Conservation (phyloP, 2,888 invertebrate species). For the Hoplodrina ambigua region DNA sequence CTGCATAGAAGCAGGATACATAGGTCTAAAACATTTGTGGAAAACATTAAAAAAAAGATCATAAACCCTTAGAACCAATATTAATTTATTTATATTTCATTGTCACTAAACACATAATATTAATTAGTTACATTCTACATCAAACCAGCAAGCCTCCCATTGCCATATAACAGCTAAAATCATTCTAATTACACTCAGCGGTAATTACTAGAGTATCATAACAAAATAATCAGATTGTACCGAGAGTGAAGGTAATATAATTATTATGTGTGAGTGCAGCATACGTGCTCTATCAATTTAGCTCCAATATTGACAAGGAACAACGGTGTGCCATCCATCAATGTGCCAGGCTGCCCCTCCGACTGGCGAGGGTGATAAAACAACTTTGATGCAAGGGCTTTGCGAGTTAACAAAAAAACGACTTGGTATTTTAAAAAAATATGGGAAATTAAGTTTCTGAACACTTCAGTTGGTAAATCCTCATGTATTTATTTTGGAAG, state of each 20-base stretch:
- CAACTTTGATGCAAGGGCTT: slow-evolving; percentile 57
- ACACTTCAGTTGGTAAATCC: too few species aligned
- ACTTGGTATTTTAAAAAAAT: neutral
- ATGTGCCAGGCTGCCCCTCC: slow-evolving; percentile 68
- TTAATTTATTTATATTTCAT: neutral
- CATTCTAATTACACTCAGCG: slow-evolving; percentile 14
- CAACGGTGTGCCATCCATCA: slow-evolving; percentile 82
- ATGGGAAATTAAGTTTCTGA: neutral
- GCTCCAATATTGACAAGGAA: slow-evolving; percentile 80
- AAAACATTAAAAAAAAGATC: too few species aligned
- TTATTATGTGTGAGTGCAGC: slow-evolving; percentile 55
- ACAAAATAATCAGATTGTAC: slow-evolving; percentile 44
- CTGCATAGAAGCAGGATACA: too few species aligned
- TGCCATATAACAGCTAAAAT: neutral
- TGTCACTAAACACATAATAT: neutral
- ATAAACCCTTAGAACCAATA: neutral
- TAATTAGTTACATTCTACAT: slow-evolving; percentile 12
- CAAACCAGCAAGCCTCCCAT: slow-evolving; percentile 5
- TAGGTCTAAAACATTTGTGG: too few species aligned
- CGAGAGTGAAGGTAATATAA: slow-evolving; percentile 48
- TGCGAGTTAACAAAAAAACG: slow-evolving; percentile 43
- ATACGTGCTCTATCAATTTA: slow-evolving; percentile 86
- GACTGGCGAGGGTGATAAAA: slow-evolving; percentile 63
- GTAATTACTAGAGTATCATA: slow-evolving; percentile 34
- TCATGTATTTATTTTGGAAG: too few species aligned